Base-by-base conservation (phyloP, 2,888 invertebrate genomes). In the Ectemnius cavifrons region DNA sequence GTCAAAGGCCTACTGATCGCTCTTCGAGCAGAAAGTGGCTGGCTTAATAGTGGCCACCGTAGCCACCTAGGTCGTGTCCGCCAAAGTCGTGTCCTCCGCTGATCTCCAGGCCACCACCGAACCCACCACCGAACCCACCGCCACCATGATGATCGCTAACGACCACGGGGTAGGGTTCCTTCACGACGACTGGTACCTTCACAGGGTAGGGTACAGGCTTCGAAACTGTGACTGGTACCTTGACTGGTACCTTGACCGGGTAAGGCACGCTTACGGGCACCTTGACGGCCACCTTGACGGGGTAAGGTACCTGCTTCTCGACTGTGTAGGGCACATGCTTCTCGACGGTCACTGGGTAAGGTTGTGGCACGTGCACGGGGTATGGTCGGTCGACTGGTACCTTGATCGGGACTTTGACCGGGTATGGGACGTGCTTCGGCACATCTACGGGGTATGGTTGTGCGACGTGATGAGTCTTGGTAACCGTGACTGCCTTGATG, bases 341-440 rank as follows among this genome's bases (percentile, higher is more conserved):
- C 66, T 87, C 87, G 14, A 89, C 88, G 56, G 85, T 85, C 0
- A 90, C 89, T 8, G 87, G 89, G 73, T 89, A 89, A 4, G 90
- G 90, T 23, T 85, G 82, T 2, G 90, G 90, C 18, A 90, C 89
- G 23, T 85, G 87, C 1, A 90, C 87, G 6, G 88, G 88, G 45
- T 82, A 80, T 4, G 89, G 89, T 16, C 85, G 83, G 63, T 89
- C 89, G 37, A 88, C 79, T 13, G 89, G 89, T 16, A 89, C 89
- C 75, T 87, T 86, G 37, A 89, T 74, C 45, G 83, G 85, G 46
- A 86, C 85, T 64, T 83, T 85, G 16, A 87, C 87, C 27, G 88
- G 83, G 58, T 86, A 86, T 0, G 87, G 87, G 13, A 87, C 84
- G 71, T 84, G 86, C 47, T 88, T 87, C 20, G 82, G 81, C 23